phyloP scores from a whole-genome alignment of 2,797 vertebrate species.

The Mus caroli region DNA sequence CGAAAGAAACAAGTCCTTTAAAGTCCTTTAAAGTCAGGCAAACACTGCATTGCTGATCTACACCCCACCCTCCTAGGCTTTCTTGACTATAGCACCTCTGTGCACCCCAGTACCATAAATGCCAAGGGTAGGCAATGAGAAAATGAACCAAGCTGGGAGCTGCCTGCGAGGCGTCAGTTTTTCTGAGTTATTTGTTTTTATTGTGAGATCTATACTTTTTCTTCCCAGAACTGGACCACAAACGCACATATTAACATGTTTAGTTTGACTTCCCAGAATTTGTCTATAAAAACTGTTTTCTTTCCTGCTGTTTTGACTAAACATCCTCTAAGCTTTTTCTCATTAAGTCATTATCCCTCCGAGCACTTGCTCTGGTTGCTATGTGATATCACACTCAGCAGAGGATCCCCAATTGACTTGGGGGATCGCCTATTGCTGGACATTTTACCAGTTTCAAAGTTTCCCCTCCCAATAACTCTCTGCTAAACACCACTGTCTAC shows the following conservation, averaged over 20 bases:
- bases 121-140: background rate
- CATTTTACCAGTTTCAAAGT: background rate
- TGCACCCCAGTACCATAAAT: background rate
- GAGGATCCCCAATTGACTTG: background rate
- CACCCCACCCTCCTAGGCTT: background rate
- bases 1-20: background rate
- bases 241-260: background rate
- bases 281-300: conserved; percentile 9
- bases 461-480: background rate
- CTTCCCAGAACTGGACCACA: background rate
- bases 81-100: background rate
- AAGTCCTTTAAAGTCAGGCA: background rate
- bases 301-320: background rate
- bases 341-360: background rate
- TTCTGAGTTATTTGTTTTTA: background rate
- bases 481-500: background rate
- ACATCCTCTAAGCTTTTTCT: conserved; percentile 19
- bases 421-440: background rate
- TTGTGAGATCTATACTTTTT: conserved; percentile 1
- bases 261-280: conserved; percentile 26
- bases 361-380: background rate
- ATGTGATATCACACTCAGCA: background rate
- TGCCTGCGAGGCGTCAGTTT: background rate
- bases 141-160: background rate
- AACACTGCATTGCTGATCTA: background rate